Evolutionary conservation across 2,797 vertebrate genomes (phyloP), one percentile per base, ranked within the genome.

Genomic region (Cuniculus paca): DNA sequence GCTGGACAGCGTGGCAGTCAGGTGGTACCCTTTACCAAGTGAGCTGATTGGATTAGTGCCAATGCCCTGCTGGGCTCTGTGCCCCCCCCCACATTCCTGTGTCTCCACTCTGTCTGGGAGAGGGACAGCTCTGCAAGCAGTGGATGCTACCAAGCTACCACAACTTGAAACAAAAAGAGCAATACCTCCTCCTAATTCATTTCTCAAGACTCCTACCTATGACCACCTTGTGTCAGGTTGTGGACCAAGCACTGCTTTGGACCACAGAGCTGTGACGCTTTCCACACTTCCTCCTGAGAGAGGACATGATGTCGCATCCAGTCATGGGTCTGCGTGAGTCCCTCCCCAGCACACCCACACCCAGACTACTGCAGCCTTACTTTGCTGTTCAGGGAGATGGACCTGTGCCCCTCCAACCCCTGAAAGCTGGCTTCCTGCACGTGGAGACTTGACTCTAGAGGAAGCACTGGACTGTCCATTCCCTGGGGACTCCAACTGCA

Each of bases 161-260:
- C 65, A 92, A 12, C 77, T 54, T 4, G 0, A 65, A 92, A 92
- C 68, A 48, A 85, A 94, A 90, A 83, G 45, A 98, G 82, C 91
- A 94, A 24, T 85, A 95, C 77, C 48, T 93, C n/a, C 52, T 86
- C 92, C 87, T 97, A 88, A 97, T 61, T 97, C 85, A 97, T 95
- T 95, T 94, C 81, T 97, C 75, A 88, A 94, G 78, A 89, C 74
- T 85, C 22, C 61, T 72, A 48, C 61, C 78, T 91, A 17, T 94
- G 19, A 36, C 60, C 58, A 91, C 50, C 24, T 56, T 61, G 58
- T 63, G 78, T 78, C 39, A 77, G 70, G 70, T 85, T 60, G 72
- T 34, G 26, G 83, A 58, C 45, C 45, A 48, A 90, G n/a, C 50
- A 75, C n/a, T 94, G 77, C 56, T 87, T 80, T 68, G 39, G 70